Base-by-base conservation (phyloP, 2,888 invertebrate genomes). In the Dasysyrphus albostriatus region DNA sequence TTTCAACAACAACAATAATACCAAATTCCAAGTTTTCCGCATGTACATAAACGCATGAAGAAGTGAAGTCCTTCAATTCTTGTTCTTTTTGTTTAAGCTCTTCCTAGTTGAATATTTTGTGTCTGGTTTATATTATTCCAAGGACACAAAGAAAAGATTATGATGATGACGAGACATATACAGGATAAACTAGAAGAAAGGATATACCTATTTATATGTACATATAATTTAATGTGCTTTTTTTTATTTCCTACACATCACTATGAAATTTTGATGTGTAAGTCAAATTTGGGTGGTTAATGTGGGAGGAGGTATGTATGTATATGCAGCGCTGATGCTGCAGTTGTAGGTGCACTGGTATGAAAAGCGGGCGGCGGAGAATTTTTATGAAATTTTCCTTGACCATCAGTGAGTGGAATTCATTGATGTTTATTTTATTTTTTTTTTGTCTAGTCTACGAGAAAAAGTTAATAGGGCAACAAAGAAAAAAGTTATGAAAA, bases 141-240 rank as follows among this genome's bases (percentile, higher is more conserved):
- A 74, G 85, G 75, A 87, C 78, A 87, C 75, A 82, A 87, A 82
- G 82, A 82, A 24, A 70, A 72, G 75, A 87, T 83, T 78, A 70
- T 82, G 63, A 56, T 77, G 65, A 76, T 72, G 75, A 75, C 63
- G 51, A 81, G 69, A 81, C 63, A 76, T n/a, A 76, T n/a, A 24
- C 2, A 67, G 54, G 76, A 61, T 56, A 58, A 44, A 42, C 14
- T 16, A 29, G 14, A 54, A 32, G 19, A 49, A 69, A 67, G 54
- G 56, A 74, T 58, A 67, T 32, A 2, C 24, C n/a, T n/a, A 24
- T 24, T 24, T n/a, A n/a, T n/a, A n/a, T n/a, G n/a, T n/a, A n/a
- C n/a, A 24, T 49, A 42, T 44, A 70, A 54, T 80, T 80, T 80
- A 37, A 58, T 51, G 39, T 61, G 39, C 58, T 63, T 65, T 37